Percentiles rank a stretch among this genome's conserved stretches.
Evolutionary conservation across 2,113 vertebrate genomes (phyloP).

Genomic region (Epinephelus moara): DNA sequence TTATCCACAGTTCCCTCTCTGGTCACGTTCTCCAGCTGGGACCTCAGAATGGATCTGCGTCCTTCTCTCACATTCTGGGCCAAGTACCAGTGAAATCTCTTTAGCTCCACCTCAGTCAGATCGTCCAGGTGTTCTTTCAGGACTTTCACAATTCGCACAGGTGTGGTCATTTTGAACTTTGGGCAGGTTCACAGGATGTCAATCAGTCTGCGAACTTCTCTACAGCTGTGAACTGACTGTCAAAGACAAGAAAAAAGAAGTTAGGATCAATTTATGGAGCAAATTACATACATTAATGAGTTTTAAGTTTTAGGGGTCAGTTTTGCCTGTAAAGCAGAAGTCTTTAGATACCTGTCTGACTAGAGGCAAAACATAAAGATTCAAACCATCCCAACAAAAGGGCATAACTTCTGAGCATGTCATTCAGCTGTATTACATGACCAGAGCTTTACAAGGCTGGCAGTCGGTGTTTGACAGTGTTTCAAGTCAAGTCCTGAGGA

Average conservation of each 20-base stretch:
- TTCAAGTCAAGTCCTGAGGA: too few species aligned
- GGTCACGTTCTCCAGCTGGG: background rate
- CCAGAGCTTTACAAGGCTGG: too few species aligned
- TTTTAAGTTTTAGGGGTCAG: background rate
- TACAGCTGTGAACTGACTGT: background rate
- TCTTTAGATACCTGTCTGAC: too few species aligned
- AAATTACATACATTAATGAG: too few species aligned
- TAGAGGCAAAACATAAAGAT: too few species aligned
- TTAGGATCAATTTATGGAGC: background rate
- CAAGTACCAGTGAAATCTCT: background rate
- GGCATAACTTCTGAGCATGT: too few species aligned
- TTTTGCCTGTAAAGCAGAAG: background rate
- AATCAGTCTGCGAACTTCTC: background rate
- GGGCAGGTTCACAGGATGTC: too few species aligned
- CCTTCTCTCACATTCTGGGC: accelerated
- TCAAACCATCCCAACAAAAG: too few species aligned
- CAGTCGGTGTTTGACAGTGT: too few species aligned
- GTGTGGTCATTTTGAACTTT: background rate
- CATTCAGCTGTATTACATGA: too few species aligned
- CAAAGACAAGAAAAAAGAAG: background rate
- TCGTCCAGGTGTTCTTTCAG: background rate
- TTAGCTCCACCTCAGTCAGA: accelerated
- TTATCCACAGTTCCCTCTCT: slow-evolving; percentile 3
- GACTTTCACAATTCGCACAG: background rate
- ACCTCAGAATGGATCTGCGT: background rate